Base-by-base conservation (phyloP, 2,888 invertebrate genomes). In the Meiosimyza decipiens region DNA sequence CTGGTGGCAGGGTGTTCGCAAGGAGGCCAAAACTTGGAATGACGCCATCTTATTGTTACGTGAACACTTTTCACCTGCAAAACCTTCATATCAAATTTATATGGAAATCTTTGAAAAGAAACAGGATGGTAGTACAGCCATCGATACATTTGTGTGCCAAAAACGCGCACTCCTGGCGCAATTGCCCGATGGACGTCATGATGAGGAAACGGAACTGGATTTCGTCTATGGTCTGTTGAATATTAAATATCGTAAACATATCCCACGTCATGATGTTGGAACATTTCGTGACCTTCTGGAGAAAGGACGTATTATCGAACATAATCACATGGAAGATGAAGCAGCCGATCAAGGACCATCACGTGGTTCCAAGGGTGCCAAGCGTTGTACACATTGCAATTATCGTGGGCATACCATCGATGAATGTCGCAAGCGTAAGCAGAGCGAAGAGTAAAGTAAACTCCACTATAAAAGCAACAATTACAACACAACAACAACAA, bases 1-100 rank as follows among this genome's bases (percentile, higher is more conserved):
- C 22, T 86, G 86, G 86, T 85, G 85, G 85, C 85, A 85, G 77
- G 85, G 85, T 67, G 82, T 86, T 0, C 81, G 82, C 40, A 82
- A 82, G 71, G 86, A 85, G 75, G 86, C 84, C 6, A 80, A 81
- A 65, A 81, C 81, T n/a, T 86, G 85, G 84, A 77, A 77, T 9
- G 84, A 85, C n/a, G 86, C 78, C 50, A 78, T 85, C 57, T 78
- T 55, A 3, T 78, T 85, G n/a, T 80, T 85, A 55, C 82, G 85
- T 4, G 85, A 83, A 50, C 84, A 86, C 74, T 85, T 85, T 69
- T 84, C 85, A 51, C 85, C 85, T 63, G 79, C 81, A 0, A 86
- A 85, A 71, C 85, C 85, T 22, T 75, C 82, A 15, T 86, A 85
- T 65, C 86, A 86, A 77, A 80, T 85, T 50, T 85, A 86, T 75